Evolutionary conservation across 2,888 invertebrate species (phyloP).

Genomic region (Gastracanthus pulcherrimus): DNA sequence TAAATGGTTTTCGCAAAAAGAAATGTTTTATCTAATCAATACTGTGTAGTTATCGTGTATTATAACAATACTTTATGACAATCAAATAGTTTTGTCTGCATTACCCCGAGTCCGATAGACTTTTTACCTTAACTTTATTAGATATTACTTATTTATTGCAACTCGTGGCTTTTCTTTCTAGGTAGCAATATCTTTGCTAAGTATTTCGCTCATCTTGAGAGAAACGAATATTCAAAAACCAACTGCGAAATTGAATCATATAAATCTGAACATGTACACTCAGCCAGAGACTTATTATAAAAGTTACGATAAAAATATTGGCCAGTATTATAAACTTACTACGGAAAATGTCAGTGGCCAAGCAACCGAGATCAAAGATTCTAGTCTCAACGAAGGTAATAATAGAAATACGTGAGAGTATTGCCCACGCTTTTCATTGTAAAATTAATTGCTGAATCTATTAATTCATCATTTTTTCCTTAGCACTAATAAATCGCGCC

Average conservation of each 20-base stretch:
- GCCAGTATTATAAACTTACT: slow-evolving; percentile 59
- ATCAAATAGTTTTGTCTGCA: no score
- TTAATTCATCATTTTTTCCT: no score
- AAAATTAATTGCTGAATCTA: neutral
- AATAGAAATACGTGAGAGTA: no score
- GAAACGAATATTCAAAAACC: slow-evolving; percentile 1
- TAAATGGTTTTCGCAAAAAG: no score
- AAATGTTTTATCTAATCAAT: no score
- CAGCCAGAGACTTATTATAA: slow-evolving; percentile 69
- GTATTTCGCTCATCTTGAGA: slow-evolving; percentile 37
- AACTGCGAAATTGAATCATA: slow-evolving; percentile 59
- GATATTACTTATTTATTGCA: neutral
- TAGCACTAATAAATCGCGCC: slow-evolving; percentile 77
- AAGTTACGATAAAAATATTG: slow-evolving; percentile 58
- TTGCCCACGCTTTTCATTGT: no score
- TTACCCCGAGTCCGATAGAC: no score
- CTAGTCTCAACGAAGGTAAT: slow-evolving; percentile 58
- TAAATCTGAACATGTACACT: slow-evolving; percentile 71
- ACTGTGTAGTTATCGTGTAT: no score
- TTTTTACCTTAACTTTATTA: no score
- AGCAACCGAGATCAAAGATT: slow-evolving; percentile 48
- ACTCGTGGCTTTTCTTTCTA: neutral
- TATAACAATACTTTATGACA: no score
- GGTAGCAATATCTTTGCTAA: neutral
- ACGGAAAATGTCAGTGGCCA: slow-evolving; percentile 62